These are phyloP conservation scores for Apteryx mantelli DNA, from an alignment of 2,113 vertebrate genomes.

Conservation along the genomic window DNA sequence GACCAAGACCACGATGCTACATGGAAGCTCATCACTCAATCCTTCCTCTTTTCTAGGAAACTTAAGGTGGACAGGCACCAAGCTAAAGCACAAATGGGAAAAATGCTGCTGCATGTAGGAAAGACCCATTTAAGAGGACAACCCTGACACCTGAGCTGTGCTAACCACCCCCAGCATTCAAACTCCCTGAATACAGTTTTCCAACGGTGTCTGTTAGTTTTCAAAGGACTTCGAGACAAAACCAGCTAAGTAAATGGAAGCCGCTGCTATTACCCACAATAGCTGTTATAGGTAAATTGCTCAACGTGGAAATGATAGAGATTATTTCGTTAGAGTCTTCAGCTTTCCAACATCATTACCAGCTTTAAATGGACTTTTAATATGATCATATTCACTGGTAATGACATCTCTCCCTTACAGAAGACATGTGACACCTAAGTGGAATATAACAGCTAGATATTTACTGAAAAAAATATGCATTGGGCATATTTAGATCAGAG, in stretches of 20 bases:
- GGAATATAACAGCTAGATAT: neutral
- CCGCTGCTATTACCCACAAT: neutral
- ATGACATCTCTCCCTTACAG: neutral
- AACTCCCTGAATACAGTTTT: neutral
- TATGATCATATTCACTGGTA: neutral
- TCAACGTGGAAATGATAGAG: neutral
- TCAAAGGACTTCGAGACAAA: neutral
- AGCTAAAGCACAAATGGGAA: neutral
- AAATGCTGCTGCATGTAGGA: accelerated
- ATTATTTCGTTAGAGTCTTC: neutral
- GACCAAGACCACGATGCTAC: neutral
- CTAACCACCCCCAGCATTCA: neutral
- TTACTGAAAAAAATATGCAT: neutral
- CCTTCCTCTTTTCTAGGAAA: neutral
- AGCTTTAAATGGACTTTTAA: conserved; percentile 4
- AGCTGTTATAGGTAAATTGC: neutral
- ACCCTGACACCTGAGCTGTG: neutral
- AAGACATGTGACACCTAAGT: neutral
- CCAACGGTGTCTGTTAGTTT: neutral
- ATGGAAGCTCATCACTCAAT: accelerated
- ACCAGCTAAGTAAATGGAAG: neutral
- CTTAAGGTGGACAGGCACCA: neutral
- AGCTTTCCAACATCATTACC: neutral
- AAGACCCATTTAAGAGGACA: neutral
- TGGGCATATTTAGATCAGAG: neutral